These are phyloP conservation scores for Luffia ferchaultella DNA, from an alignment of 2,888 invertebrate species.

Conservation along the genomic window DNA sequence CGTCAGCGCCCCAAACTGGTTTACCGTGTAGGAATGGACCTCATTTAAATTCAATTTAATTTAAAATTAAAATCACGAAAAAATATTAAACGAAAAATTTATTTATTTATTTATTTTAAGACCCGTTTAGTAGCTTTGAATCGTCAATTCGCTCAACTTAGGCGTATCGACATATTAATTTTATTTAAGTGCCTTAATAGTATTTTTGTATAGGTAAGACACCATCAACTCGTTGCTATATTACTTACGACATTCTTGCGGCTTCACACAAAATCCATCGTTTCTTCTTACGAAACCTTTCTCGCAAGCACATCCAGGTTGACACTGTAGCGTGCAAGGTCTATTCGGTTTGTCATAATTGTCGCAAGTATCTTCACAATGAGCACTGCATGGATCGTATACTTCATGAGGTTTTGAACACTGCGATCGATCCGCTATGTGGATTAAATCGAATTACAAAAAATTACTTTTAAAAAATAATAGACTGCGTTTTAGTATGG, in stretches of 20 bases:
- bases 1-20: too few relatives aligned
- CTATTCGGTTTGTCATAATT: neutral
- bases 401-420: constrained; percentile 5
- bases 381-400: constrained; percentile 4
- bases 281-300: constrained; percentile 9
- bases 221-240: too few relatives aligned
- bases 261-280: constrained; percentile 11
- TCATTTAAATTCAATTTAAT: too few relatives aligned
- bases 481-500: too few relatives aligned
- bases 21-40: too few relatives aligned
- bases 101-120: neutral
- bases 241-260: constrained; percentile 9
- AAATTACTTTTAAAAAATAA: too few relatives aligned
- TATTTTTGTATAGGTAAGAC: too few relatives aligned
- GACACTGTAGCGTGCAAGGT: constrained; percentile 9
- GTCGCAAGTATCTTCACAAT: constrained; percentile 7
- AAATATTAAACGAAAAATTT: constrained; percentile 2
- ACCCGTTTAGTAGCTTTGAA: neutral
- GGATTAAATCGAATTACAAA: too few relatives aligned
- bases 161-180: too few relatives aligned
- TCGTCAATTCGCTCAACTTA: too few relatives aligned
- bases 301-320: constrained; percentile 14
- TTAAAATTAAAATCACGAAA: neutral
- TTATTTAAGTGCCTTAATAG: too few relatives aligned
- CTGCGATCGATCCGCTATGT: too few relatives aligned